phyloP scores from a whole-genome alignment of 2,113 vertebrate species.

The Verasper variegatus region DNA sequence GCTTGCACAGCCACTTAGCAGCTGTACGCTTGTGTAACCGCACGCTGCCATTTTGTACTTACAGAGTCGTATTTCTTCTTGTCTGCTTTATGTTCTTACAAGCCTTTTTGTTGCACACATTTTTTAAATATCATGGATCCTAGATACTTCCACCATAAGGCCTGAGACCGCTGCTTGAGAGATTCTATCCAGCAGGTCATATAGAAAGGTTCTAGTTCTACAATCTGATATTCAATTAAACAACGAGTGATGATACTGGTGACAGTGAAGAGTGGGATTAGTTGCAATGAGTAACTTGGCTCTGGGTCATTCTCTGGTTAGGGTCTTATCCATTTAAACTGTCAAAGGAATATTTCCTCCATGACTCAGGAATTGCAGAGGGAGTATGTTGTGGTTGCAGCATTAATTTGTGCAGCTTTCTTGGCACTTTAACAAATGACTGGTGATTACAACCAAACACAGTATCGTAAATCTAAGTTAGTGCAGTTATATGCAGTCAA shows the following conservation, averaged over 20 bases:
- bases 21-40: slow-evolving; percentile 70
- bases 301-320: slow-evolving; percentile 13
- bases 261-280: slow-evolving; percentile 8
- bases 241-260: neutral
- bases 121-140: slow-evolving; percentile 9
- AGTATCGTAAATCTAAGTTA: too few relatives aligned
- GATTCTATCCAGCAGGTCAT: neutral
- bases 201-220: neutral
- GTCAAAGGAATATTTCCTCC: slow-evolving; percentile 19
- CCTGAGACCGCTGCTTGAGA: neutral
- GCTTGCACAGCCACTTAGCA: slow-evolving; percentile 69
- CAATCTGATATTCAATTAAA: neutral
- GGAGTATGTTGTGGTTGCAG: neutral
- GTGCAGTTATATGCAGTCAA: too few relatives aligned
- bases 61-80: slow-evolving; percentile 29
- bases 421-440: neutral
- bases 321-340: neutral
- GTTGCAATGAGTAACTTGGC: slow-evolving; percentile 16
- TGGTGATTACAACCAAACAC: neutral
- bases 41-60: slow-evolving; percentile 45
- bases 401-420: neutral
- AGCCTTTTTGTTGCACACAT: slow-evolving; percentile 14
- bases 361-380: slow-evolving; percentile 6
- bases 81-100: slow-evolving; percentile 27
- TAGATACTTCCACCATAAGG: neutral